Evolutionary conservation across 2,113 vertebrate genomes (phyloP).

Genomic region (Aphelocoma coerulescens): DNA sequence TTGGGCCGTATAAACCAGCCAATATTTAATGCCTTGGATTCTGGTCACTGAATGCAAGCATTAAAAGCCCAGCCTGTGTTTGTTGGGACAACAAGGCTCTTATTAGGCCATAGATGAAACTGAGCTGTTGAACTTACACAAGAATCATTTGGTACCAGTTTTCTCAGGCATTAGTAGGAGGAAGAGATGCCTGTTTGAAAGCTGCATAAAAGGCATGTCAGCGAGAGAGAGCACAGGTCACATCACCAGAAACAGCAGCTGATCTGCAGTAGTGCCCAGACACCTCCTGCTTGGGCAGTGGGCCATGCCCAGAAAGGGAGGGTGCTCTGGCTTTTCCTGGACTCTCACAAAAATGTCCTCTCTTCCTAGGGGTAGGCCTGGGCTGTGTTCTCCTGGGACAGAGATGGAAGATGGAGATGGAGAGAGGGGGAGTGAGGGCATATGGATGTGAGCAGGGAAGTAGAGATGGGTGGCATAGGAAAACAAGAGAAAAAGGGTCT

Average conservation of each 20-base stretch:
- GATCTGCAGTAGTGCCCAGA: neutral
- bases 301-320: neutral
- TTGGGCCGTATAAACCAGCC: neutral
- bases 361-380: neutral
- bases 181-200: neutral
- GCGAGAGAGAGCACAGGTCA: neutral
- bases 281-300: neutral
- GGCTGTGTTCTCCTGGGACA: neutral
- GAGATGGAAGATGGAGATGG: neutral
- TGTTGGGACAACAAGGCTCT: neutral
- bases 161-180: neutral
- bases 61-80: neutral
- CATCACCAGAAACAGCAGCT: neutral
- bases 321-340: neutral
- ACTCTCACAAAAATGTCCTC: neutral
- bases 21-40: neutral
- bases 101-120: neutral
- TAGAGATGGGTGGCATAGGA: neutral
- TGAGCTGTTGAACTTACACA: neutral
- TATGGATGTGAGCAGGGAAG: neutral
- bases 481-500: neutral
- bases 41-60: neutral
- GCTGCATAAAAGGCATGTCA: neutral
- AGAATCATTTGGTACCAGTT: neutral
- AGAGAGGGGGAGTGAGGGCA: neutral